Conservation (phyloP, 2,797 vertebrate species). For the Mus spretus region DNA sequence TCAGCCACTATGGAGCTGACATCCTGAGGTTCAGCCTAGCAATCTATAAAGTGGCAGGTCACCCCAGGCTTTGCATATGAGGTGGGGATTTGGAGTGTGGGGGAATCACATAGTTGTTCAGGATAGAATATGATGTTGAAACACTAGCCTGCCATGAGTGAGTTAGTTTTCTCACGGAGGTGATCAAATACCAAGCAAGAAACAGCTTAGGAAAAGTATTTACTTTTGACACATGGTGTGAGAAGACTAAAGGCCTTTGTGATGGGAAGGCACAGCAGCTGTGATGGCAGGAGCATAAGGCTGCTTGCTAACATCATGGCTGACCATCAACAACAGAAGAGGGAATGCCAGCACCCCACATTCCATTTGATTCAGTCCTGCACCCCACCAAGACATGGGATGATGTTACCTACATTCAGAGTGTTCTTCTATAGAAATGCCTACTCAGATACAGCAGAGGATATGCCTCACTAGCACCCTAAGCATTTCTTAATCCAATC, state of each 20-base stretch:
- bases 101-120: neutral
- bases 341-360: neutral
- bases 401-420: neutral
- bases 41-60: slow-evolving; percentile 14
- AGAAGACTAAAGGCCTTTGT: neutral
- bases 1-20: neutral
- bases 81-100: neutral
- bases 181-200: neutral
- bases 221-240: neutral
- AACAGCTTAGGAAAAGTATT: neutral
- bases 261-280: neutral
- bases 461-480: neutral
- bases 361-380: neutral
- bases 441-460: neutral
- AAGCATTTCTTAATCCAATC: neutral
- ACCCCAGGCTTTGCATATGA: neutral
- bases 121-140: neutral
- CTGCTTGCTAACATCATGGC: neutral
- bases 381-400: neutral
- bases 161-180: neutral
- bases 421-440: neutral
- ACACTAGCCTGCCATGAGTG: neutral
- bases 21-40: slow-evolving; percentile 65
- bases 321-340: neutral
- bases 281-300: neutral